Evolutionary conservation across 2,113 vertebrate species (phyloP), one percentile per base, ranked within the genome.

Genomic region (Pseudorectes ferrugineus): DNA sequence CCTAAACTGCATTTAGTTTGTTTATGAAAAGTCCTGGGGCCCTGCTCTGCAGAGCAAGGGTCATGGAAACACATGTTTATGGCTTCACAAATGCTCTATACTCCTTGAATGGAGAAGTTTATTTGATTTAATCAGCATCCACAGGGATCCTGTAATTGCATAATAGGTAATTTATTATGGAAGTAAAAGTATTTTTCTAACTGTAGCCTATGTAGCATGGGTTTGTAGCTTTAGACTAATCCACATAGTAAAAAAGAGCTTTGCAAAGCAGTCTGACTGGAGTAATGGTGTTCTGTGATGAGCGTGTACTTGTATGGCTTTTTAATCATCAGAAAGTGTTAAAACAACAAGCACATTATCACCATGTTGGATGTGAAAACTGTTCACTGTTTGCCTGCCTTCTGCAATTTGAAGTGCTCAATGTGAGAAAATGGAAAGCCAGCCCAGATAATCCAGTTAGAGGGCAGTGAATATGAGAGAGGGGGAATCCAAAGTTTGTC

Each of bases 71-170:
- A 93, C 89, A 93, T 95, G 95, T 95, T 93, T 97, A 93, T 96
- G 88, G 94, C 85, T 96, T 94, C 65, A 57, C 84, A 93, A 95
- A 93, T 96, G 88, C 74, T 75, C 75, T 96, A 38, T 91, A 67
- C 88, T 94, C 71, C 92, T 93, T 83, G 89, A 97, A 91, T 92
- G 77, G 86, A 92, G 85, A 95, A 86, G 79, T 94, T 95, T 94
- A 74, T 96, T 95, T 96, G 89, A 97, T 97, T 96, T 97, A 97
- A 97, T 98, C 95, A 97, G 91, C 78, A 96, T 96, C 91, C 75
- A 71, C 76, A 96, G 92, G 91, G 90, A 94, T 93, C 89, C 88
- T 86, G 26, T 96, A 96, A 96, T 94, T 97, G 73, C 93, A 96
- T 95, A 95, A 88, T 93, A 93, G 96, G 82, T 85, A 93, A 96